Conservation (phyloP, 1,140 invertebrate genomes). For the Drosophila bocki region DNA sequence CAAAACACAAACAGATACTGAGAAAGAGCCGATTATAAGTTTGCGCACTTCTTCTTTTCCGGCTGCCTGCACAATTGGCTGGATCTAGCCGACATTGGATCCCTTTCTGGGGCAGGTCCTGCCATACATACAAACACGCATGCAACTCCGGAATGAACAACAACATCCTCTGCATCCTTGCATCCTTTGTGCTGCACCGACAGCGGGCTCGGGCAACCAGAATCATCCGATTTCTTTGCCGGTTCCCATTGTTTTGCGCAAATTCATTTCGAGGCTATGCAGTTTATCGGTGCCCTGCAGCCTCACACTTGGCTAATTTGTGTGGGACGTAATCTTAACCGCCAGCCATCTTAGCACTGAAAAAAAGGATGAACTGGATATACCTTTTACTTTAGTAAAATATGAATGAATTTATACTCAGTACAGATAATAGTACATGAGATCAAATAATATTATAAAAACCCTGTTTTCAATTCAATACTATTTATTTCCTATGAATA, state of each 20-base stretch:
- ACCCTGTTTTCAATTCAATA: not conserved
- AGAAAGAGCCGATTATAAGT: slow-evolving; percentile 44
- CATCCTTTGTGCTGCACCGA: slow-evolving; percentile 22
- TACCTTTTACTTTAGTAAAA: not conserved
- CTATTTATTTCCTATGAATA: not conserved
- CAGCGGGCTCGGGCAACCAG: slow-evolving; percentile 14
- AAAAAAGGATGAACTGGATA: not conserved
- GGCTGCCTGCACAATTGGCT: slow-evolving; percentile 51
- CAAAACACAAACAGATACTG: slow-evolving; percentile 43
- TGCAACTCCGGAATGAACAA: slow-evolving; percentile 20
- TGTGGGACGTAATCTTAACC: slow-evolving; percentile 19
- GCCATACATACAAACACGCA: slow-evolving; percentile 6
- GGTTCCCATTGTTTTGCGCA: slow-evolving; percentile 53
- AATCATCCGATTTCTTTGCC: slow-evolving; percentile 13
- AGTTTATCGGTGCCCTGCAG: slow-evolving; percentile 67
- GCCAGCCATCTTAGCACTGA: not conserved
- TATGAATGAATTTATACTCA: not conserved
- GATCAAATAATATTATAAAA: not conserved
- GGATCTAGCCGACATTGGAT: slow-evolving; percentile 23
- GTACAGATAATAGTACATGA: not conserved
- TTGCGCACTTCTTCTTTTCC: slow-evolving; percentile 43
- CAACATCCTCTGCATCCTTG: slow-evolving; percentile 22
- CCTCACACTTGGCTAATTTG: slow-evolving; percentile 74
- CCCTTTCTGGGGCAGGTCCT: slow-evolving; percentile 4
- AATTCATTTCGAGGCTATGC: slow-evolving; percentile 67